Evolutionary conservation across 2,888 invertebrate genomes (phyloP).

Genomic region (Mylabris sibirica): DNA sequence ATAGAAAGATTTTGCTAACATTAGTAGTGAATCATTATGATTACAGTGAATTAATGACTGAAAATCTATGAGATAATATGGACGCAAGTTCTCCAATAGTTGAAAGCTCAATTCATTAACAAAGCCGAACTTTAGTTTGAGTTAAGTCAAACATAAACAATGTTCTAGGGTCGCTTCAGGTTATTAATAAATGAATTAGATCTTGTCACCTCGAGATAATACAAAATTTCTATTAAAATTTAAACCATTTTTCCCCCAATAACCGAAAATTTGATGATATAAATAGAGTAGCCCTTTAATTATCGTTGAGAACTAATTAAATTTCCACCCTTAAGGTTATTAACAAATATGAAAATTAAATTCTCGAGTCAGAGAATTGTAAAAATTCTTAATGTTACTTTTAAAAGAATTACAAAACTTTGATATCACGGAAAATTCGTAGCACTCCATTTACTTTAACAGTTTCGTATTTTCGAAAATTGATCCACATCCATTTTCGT

Average conservation of each 20-base stretch:
- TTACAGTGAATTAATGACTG: neutral
- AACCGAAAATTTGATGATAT: neutral
- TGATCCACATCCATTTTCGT: neutral
- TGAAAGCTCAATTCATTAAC: constrained; percentile 29
- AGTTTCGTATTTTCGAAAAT: neutral
- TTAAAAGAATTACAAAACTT: no score
- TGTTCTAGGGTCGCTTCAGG: constrained; percentile 14
- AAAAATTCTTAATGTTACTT: no score
- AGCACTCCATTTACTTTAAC: no score
- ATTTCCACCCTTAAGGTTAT: neutral
- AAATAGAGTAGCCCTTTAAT: constrained; percentile 1
- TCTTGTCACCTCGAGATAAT: neutral
- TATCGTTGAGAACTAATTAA: neutral
- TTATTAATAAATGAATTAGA: neutral
- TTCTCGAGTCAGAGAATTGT: neutral
- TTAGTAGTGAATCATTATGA: neutral
- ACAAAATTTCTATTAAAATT: neutral
- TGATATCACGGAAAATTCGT: no score
- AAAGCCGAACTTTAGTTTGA: constrained; percentile 29
- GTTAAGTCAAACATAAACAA: constrained; percentile 35
- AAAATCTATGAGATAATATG: neutral
- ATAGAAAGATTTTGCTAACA: neutral
- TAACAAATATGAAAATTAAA: neutral
- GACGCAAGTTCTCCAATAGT: neutral
- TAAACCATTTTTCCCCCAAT: neutral